Evolutionary conservation across 64 coral and sea anemone species (phyloP).

Genomic region (Dendronephthya gigantea): DNA sequence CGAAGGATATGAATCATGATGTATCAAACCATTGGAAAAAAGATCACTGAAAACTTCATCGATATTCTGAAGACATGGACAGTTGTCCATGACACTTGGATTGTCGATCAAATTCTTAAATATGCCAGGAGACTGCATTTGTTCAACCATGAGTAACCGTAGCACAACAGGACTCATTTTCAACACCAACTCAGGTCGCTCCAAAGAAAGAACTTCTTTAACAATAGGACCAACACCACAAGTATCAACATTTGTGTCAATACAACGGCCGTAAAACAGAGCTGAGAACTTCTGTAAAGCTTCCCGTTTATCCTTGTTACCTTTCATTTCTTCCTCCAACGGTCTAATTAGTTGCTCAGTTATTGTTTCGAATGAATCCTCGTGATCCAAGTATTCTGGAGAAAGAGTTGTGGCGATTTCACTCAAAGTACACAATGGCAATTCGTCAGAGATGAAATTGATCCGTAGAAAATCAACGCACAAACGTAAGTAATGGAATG

Average conservation of each 20-base stretch:
- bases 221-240: neutral
- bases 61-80: constrained; percentile 8
- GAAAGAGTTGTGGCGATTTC: neutral
- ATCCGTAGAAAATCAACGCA: neutral
- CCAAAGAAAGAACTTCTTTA: neutral
- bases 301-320: neutral
- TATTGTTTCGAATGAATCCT: neutral
- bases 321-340: neutral
- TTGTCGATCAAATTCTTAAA: neutral
- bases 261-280: neutral
- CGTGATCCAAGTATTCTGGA: neutral
- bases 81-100: neutral
- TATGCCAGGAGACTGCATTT: neutral
- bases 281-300: neutral
- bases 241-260: constrained; percentile 9
- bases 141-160: neutral
- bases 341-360: neutral
- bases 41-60: neutral
- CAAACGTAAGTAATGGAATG: neutral
- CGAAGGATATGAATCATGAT: neutral
- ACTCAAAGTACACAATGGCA: neutral
- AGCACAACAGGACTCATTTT: constrained; percentile 3
- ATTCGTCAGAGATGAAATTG: neutral
- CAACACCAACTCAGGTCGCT: neutral
- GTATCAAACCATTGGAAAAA: neutral